These are phyloP conservation scores for Periophthalmus modestus DNA, from an alignment of 2,113 vertebrate species.

Conservation along the genomic window DNA sequence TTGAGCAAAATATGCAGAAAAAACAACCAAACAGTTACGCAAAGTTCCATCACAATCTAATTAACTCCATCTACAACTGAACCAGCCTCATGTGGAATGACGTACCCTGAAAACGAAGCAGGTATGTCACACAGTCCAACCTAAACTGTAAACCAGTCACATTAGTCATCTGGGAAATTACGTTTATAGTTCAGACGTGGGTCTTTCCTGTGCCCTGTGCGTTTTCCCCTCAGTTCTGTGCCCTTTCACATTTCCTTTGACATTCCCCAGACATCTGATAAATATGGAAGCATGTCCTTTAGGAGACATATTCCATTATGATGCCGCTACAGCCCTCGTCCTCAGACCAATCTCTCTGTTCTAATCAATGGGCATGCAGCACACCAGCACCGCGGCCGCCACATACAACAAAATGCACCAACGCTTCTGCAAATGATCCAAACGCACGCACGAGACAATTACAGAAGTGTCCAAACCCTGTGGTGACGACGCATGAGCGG, in stretches of 20 bases:
- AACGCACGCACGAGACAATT: constrained; percentile 25
- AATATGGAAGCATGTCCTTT: constrained; percentile 64
- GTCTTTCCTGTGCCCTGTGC: constrained; percentile 8
- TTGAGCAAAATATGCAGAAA: background rate
- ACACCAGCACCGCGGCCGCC: constrained; percentile 41
- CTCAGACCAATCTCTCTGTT: constrained; percentile 54
- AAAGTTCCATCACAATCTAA: background rate
- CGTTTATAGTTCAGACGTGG: constrained; percentile 32
- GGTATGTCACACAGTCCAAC: constrained; percentile 23
- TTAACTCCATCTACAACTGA: background rate
- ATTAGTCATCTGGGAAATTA: constrained; percentile 35
- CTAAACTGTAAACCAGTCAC: constrained; percentile 22
- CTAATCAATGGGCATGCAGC: constrained; percentile 68
- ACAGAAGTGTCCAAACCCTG: constrained; percentile 24
- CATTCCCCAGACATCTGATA: constrained; percentile 59
- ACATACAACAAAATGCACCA: constrained; percentile 33
- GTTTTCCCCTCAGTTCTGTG: constrained; percentile 22
- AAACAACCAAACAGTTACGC: background rate
- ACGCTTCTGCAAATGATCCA: constrained; percentile 27
- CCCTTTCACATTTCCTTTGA: constrained; percentile 40
- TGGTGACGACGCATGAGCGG: constrained; percentile 26
- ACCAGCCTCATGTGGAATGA: constrained; percentile 30
- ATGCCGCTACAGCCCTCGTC: constrained; percentile 63
- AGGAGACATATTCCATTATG: constrained; percentile 68
- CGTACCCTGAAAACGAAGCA: constrained; percentile 29